These are phyloP conservation scores for Chesias legatella DNA, from an alignment of 2,888 invertebrate genomes.

Conservation along the genomic window DNA sequence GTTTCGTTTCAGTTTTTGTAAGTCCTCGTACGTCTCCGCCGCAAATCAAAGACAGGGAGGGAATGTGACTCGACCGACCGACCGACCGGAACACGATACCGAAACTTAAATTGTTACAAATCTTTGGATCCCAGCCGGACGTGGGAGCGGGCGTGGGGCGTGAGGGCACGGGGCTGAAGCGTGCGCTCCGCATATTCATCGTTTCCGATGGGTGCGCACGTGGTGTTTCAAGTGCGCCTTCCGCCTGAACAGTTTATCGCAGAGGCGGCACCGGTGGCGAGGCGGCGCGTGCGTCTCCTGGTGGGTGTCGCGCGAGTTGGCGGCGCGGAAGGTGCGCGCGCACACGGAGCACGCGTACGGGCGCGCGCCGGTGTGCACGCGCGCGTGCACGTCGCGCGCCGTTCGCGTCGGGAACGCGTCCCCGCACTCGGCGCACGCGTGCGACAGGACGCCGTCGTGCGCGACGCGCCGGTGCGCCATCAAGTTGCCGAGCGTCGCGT, in stretches of 20 bases:
- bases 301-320: slow-evolving; percentile 52
- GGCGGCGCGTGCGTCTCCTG: slow-evolving; percentile 53
- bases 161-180: too few relatives aligned
- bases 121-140: too few relatives aligned
- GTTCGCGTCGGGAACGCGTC: slow-evolving; percentile 68
- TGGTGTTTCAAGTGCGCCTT: slow-evolving; percentile 62
- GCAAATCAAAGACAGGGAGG: neutral
- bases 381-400: slow-evolving; percentile 61
- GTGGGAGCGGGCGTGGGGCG: too few relatives aligned
- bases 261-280: slow-evolving; percentile 50
- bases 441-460: slow-evolving; percentile 65
- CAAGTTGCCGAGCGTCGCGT: slow-evolving; percentile 64
- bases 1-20: slow-evolving; percentile 1
- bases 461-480: slow-evolving; percentile 58
- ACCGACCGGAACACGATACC: too few relatives aligned
- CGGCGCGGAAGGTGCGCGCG: slow-evolving; percentile 50
- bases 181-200: too few relatives aligned
- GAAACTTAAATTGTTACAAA: too few relatives aligned
- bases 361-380: slow-evolving; percentile 65
- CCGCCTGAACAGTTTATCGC: slow-evolving; percentile 56
- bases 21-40: neutral
- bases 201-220: slow-evolving; percentile 49
- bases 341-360: slow-evolving; percentile 70
- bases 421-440: slow-evolving; percentile 64
- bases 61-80: too few relatives aligned